Percentiles rank a stretch among this genome's conserved stretches.
phyloP scores from a whole-genome alignment of 1,140 invertebrate genomes.

The Achatina immaculata region DNA sequence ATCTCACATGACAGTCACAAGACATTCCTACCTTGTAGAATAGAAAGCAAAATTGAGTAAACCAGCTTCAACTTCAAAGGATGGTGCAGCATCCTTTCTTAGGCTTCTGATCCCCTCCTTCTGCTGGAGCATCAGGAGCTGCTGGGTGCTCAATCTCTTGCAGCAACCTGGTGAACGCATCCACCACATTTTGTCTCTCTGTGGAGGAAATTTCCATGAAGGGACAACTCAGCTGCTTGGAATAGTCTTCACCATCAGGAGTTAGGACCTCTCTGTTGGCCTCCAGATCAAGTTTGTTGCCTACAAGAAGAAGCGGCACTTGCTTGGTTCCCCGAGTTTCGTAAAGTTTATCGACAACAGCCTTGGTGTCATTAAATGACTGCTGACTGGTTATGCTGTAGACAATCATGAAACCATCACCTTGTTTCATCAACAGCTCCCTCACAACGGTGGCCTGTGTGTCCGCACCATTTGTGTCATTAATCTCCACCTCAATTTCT shows the following conservation, averaged over 20 bases:
- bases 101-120: constrained; percentile 76
- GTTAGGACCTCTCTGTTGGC: constrained; percentile 86
- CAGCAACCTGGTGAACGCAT: constrained; percentile 99
- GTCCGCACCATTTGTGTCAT: constrained; percentile 97
- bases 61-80: constrained; percentile 44
- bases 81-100: constrained; percentile 61
- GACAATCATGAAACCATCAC: constrained; percentile 94
- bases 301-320: constrained; percentile 84
- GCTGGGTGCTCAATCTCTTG: constrained; percentile 82
- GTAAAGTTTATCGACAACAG: constrained; percentile 95
- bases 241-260: constrained; percentile 83
- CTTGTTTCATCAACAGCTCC: constrained; percentile 76
- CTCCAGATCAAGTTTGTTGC: constrained; percentile 96
- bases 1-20: too few species aligned
- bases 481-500: constrained; percentile 98
- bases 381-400: constrained; percentile 94
- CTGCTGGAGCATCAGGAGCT: too few species aligned
- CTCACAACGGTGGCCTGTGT: constrained; percentile 75
- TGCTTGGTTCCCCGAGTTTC: constrained; percentile 87
- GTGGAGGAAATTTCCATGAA: constrained; percentile 99
- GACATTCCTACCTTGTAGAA: too few species aligned
- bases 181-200: constrained; percentile 97
- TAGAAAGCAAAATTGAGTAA: too few species aligned
- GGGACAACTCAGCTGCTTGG: constrained; percentile 94
- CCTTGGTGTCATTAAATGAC: constrained; percentile 97